These are phyloP conservation scores for Cephonodes hylas DNA, from an alignment of 2,888 invertebrate genomes.

Conservation along the genomic window DNA sequence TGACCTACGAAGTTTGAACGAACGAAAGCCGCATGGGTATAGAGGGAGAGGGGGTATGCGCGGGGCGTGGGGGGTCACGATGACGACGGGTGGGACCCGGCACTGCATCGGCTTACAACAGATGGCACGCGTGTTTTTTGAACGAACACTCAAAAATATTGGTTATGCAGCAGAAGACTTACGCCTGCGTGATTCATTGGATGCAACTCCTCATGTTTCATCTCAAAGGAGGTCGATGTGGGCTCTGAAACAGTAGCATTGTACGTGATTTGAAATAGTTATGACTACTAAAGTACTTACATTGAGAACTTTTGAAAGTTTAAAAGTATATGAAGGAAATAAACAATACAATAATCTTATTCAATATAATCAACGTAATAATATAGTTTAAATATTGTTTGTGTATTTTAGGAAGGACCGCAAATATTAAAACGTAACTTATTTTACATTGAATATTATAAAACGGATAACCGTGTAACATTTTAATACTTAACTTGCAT, in stretches of 20 bases:
- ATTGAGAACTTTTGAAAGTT: neutral
- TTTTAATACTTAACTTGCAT: neutral
- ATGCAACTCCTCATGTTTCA: slow-evolving; percentile 68
- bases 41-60: slow-evolving; percentile 50
- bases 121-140: slow-evolving; percentile 80
- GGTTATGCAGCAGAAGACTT: slow-evolving; percentile 72
- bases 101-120: slow-evolving; percentile 77
- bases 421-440: too few relatives aligned
- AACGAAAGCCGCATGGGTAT: slow-evolving; percentile 79
- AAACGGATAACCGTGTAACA: too few relatives aligned
- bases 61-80: slow-evolving; percentile 56
- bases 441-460: too few relatives aligned
- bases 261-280: slow-evolving; percentile 19
- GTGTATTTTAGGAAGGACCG: too few relatives aligned
- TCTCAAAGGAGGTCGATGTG: slow-evolving; percentile 73
- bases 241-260: slow-evolving; percentile 50
- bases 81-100: slow-evolving; percentile 70
- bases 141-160: slow-evolving; percentile 75
- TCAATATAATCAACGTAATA: neutral
- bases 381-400: neutral
- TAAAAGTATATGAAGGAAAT: neutral
- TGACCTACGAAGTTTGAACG: slow-evolving; percentile 82
- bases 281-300: neutral
- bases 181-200: slow-evolving; percentile 72
- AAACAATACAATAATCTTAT: neutral